Evolutionary conservation across 2,113 vertebrate species (phyloP).

Genomic region (Odontesthes bonariensis): DNA sequence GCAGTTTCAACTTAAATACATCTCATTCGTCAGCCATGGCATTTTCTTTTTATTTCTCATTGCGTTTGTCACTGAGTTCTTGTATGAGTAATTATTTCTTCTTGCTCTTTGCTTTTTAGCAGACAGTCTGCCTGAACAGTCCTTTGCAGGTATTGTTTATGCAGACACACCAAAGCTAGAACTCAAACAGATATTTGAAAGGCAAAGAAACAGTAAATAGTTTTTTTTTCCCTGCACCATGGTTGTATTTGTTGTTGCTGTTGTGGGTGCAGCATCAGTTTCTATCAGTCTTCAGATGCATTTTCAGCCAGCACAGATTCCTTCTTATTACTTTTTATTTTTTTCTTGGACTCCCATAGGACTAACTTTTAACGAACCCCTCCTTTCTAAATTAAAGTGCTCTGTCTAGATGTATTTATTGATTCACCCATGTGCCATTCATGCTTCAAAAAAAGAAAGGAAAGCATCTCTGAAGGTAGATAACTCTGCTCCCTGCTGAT

Average conservation of each 20-base stretch:
- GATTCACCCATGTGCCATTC: constrained; percentile 39
- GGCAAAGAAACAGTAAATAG: not conserved
- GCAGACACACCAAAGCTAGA: no score
- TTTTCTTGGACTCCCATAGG: constrained; percentile 11
- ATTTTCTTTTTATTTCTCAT: constrained; percentile 16
- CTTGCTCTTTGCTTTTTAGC: constrained; percentile 20
- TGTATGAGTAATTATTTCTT: constrained; percentile 42
- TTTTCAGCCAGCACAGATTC: constrained; percentile 1
- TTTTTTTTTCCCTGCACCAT: not conserved
- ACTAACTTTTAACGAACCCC: constrained; percentile 55
- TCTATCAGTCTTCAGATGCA: constrained; percentile 28
- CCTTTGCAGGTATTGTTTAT: no score
- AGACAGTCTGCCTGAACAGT: not conserved
- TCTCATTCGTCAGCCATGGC: constrained; percentile 21
- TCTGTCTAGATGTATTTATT: constrained; percentile 52
- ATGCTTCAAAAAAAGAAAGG: constrained; percentile 19
- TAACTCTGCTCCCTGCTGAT: constrained; percentile 52
- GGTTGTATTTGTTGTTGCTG: not conserved
- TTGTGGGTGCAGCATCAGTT: constrained; percentile 20
- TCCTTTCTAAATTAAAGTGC: constrained; percentile 50
- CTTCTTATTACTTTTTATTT: constrained; percentile 19
- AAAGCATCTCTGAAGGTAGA: constrained; percentile 43
- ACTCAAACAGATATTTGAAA: no score
- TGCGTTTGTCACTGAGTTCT: constrained; percentile 16
- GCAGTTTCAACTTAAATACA: constrained; percentile 10